Evolutionary conservation across 2,113 vertebrate species (phyloP), one percentile per base, ranked within the genome.

Genomic region (Eira barbara): DNA sequence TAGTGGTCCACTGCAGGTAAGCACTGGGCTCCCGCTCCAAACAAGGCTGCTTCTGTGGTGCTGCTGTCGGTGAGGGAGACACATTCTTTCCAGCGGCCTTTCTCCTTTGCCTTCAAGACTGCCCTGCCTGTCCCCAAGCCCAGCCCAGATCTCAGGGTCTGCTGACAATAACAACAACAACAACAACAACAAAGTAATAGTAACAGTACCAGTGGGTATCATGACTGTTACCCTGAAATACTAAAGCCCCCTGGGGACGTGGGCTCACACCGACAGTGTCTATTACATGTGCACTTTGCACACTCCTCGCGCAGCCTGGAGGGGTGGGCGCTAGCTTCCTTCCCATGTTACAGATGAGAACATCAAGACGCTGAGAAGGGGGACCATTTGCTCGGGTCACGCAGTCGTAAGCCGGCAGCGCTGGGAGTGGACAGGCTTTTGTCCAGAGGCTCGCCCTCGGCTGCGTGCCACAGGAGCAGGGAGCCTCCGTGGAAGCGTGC

Each of bases 1-100:
- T 99, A 0, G 99, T 99, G 92, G 99, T 99, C 8, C 99, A 99
- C 98, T 99, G 99, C 99, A 99, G 99, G 99, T 99, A 98, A 23
- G 97, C 0, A 14, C 31, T 23, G 29, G 17, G 1, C 17, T 59
- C 74, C 18, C 18, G 0, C 29, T 12, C 49, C 0, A 27, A 18
- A 42, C 65, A n/a, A 21, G 23, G 15, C 7, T 7, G 25, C 9
- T 57, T 83, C 36, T 21, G 23, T 49, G 45, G n/a, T 31, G 63
- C 47, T 61, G 49, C 61, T 80, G 15, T 63, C 0, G 0, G 29
- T 2, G 20, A 74, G 8, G 1, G 79, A 55, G 73, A 8, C 7
- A 20, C 21, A 55, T 3, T 52, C 45, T 13, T 71, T 36, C 45
- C 12, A 6, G 4, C 31, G 42, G 20, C 27, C 20, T 65, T 59